Base-by-base conservation (phyloP, 2,113 vertebrate species). In the Podilymbus podiceps region DNA sequence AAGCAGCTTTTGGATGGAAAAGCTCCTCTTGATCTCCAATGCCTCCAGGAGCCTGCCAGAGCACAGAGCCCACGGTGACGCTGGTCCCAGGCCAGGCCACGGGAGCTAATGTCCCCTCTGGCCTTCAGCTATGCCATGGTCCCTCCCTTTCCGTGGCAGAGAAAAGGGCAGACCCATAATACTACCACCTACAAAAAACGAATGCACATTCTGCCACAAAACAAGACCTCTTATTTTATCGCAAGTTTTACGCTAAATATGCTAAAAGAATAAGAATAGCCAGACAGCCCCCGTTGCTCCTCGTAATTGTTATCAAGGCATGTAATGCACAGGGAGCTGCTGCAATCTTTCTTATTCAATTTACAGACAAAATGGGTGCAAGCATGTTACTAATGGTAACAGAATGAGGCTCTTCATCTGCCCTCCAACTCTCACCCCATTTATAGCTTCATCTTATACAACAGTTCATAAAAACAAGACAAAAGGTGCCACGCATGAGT, bases 361-460 rank as follows among this genome's bases (percentile, higher is more conserved):
- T 90, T 92, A 49, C 80, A 92, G 88, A 42, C 33, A 81, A 90
- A 92, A 95, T 9, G 52, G 85, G 92, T 92, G 64, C 71, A 89
- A 84, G 55, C 2, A 0, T 94, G 96, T 94, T 93, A 95, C 95
- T 93, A 94, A 96, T 85, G 90, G 95, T 94, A 96, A 96, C 95
- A 93, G 92, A 93, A 93, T 7, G 44, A 96, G 83, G 75, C 56
- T 90, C 56, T 93, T 93, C 90, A 93, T 74, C 87, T 96, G 87
- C 89, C 95, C 85, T 96, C 87, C 81, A 96, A 91, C 78, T 95
- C 72, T 94, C 88, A 92, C 83, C 94, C 73, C 62, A 46, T 90
- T 89, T 94, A 75, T 53, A 42, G 68, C 56, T 87, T 78, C 83
- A 46, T 92, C 80, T 71, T 53, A 53, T 5, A 42, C 20, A 69